A percentile compares a stretch with the other conserved stretches of the same genome.
Conservation (phyloP, 1,140 invertebrate species). For the Leptonema lineaticorne region DNA sequence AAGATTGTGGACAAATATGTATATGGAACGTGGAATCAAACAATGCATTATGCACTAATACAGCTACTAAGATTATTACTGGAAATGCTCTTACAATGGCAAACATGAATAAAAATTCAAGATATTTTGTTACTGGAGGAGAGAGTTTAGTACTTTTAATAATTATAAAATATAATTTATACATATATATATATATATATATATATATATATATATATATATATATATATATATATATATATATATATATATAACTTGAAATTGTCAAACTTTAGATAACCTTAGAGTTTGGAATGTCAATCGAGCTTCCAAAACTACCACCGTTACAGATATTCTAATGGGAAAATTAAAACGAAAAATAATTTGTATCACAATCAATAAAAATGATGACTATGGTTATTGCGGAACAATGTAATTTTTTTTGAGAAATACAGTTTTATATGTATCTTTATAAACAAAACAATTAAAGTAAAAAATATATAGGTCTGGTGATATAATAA, state of each 20-base stretch:
- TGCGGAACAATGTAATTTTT: slow-evolving; percentile 74
- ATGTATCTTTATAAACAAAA: too few relatives aligned
- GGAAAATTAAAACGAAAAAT: slow-evolving; percentile 69
- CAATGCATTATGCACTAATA: slow-evolving; percentile 65
- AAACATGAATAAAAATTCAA: slow-evolving; percentile 57
- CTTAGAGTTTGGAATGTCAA: slow-evolving; percentile 76
- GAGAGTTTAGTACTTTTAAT: too few relatives aligned
- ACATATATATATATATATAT: too few relatives aligned
- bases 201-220: too few relatives aligned
- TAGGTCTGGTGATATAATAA: slow-evolving; percentile 62
- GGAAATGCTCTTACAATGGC: slow-evolving; percentile 65
- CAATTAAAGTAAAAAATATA: too few relatives aligned
- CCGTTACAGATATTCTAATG: slow-evolving; percentile 69
- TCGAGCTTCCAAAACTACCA: slow-evolving; percentile 65
- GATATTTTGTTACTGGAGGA: slow-evolving; percentile 70
- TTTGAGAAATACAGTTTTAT: neutral
- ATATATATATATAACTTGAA: too few relatives aligned
- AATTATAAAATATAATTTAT: too few relatives aligned
- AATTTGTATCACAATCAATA: slow-evolving; percentile 63
- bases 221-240: too few relatives aligned
- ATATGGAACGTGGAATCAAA: slow-evolving; percentile 69
- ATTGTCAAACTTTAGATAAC: slow-evolving; percentile 54
- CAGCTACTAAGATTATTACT: slow-evolving; percentile 64
- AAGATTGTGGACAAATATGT: slow-evolving; percentile 82
- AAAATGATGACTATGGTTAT: slow-evolving; percentile 71